Conservation (phyloP, 2,888 invertebrate species). For the Ochropacha duplaris region DNA sequence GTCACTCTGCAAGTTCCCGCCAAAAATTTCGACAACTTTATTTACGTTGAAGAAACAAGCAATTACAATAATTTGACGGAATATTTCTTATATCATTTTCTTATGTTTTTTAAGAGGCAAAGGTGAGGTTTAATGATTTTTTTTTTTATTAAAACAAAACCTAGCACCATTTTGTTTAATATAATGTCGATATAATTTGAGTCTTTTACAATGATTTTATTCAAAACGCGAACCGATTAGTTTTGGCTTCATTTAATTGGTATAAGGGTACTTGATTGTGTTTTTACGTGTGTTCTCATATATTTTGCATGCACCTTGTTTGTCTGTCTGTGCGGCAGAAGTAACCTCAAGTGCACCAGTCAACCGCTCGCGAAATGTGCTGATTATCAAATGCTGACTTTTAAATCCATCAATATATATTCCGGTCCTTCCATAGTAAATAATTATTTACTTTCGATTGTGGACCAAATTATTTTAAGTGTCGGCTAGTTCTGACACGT, state of each 20-base stretch:
- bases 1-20: no score
- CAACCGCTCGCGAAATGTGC: slow-evolving; percentile 45
- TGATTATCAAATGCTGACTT: slow-evolving; percentile 27
- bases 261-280: background rate
- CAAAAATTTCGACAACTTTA: no score
- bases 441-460: background rate
- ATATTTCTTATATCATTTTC: no score
- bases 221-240: background rate
- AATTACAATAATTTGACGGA: no score
- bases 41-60: no score
- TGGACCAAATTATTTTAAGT: background rate
- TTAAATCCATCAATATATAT: slow-evolving; percentile 27
- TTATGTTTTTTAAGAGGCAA: no score
- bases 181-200: no score
- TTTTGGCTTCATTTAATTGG: background rate
- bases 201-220: no score
- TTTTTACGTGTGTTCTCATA: slow-evolving; percentile 9
- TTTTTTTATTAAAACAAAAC: no score
- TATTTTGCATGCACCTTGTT: slow-evolving; percentile 22
- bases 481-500: slow-evolving; percentile 3
- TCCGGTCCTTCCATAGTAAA: background rate
- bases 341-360: slow-evolving; percentile 28
- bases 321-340: slow-evolving; percentile 19
- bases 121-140: no score
- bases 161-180: no score